Base-by-base conservation (phyloP, 1,140 invertebrate species). In the Semibalanus balanoides region DNA sequence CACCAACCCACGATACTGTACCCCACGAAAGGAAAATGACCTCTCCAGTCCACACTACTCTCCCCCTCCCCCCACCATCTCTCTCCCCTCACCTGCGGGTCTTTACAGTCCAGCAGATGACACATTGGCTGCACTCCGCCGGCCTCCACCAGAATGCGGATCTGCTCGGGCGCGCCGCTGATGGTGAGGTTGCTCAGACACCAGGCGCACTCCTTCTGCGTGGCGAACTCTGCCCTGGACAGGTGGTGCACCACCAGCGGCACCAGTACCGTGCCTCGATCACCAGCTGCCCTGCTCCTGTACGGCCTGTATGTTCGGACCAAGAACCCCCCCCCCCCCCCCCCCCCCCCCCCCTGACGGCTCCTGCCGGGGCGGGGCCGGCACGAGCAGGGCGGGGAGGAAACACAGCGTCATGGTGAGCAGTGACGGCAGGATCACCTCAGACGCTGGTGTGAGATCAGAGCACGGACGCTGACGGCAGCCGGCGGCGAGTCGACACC, bases 271-370 rank as follows among this genome's bases (percentile, higher is more conserved):
- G 35, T 96, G 94, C 84, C n/a, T 99, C 94, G 76, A 99, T 95
- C 27, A 99, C 97, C 70, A 93, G 92, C 84, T 99, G 96, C 27
- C 96, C 86, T 99, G 97, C 22, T 90, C 88, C 81, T 96, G 93
- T 99, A 75, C 97, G 97, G 35, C 97, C 97, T 78, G 97, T 99
- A 99, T 96, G 85, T 99, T 99, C n/a, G 0, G 96, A 98, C 69
- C n/a, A 99, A 86, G 85, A 98, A 98, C 97, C 97, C 99, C 11
- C 98, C 95, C 28, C 97, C 96, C 87, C 99, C n/a, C n/a, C n/a
- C n/a, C n/a, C n/a, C n/a, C n/a, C n/a, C n/a, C n/a, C n/a, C n/a
- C n/a, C n/a, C 97, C 88, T 89, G 81, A 17, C 69, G n/a, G 22
- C 22, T n/a, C n/a, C n/a, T n/a, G n/a, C n/a, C n/a, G n/a, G n/a